These are phyloP conservation scores for Drosophila emarginata DNA, from an alignment of 2,888 invertebrate species.

Conservation along the genomic window DNA sequence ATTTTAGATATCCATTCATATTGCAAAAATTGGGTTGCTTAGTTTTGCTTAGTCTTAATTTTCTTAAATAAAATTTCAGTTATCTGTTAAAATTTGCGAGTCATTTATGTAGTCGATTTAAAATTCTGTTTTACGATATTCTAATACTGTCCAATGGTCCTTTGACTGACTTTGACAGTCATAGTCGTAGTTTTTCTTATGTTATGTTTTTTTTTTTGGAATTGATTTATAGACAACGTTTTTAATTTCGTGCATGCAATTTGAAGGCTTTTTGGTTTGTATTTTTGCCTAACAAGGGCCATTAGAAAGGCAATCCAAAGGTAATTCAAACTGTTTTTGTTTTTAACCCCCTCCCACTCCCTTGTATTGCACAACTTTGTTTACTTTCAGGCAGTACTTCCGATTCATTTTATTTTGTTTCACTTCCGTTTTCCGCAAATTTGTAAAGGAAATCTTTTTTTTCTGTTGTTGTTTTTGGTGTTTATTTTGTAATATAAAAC, in stretches of 20 bases:
- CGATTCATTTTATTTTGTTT: slow-evolving; percentile 23
- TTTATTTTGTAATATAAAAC: slow-evolving; percentile 7
- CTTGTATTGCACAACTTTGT: slow-evolving; percentile 50
- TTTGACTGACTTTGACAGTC: slow-evolving; percentile 66
- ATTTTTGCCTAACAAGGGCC: slow-evolving; percentile 28
- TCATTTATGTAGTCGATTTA: slow-evolving; percentile 22
- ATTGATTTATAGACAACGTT: slow-evolving; percentile 4
- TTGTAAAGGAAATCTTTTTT: background rate
- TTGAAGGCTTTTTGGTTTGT: slow-evolving; percentile 29
- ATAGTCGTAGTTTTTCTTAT: slow-evolving; percentile 27
- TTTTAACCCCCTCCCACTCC: background rate
- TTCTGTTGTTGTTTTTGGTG: background rate
- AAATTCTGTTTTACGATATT: background rate
- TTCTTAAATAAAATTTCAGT: background rate
- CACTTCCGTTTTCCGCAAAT: slow-evolving; percentile 25
- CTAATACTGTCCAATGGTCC: slow-evolving; percentile 36
- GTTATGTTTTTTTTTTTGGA: background rate
- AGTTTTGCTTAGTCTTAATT: background rate
- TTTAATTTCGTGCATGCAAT: slow-evolving; percentile 34
- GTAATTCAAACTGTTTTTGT: slow-evolving; percentile 45
- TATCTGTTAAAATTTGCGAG: too few relatives aligned
- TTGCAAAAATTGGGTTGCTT: background rate
- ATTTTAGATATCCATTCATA: background rate
- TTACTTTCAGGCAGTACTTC: slow-evolving; percentile 46
- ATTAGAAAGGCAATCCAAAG: slow-evolving; percentile 35